phyloP scores from a whole-genome alignment of 2,797 vertebrate species.

The Euphonia xanthogaster region DNA sequence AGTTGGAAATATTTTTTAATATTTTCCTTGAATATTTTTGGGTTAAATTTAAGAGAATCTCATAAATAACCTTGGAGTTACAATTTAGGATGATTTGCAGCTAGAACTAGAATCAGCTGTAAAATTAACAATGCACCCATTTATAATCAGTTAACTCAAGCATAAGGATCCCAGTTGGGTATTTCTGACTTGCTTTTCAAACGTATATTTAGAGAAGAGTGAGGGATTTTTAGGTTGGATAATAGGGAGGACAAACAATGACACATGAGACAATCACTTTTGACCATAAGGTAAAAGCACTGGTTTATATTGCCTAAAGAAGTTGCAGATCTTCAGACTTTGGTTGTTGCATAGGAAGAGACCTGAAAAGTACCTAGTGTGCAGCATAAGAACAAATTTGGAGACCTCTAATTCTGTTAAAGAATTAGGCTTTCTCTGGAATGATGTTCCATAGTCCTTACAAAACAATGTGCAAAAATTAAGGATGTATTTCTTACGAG shows the following conservation, averaged over 20 bases:
- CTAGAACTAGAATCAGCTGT: constrained; percentile 74
- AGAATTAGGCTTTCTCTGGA: not conserved
- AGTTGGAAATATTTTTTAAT: constrained; percentile 43
- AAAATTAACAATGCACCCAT: constrained; percentile 75
- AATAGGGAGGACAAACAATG: not conserved
- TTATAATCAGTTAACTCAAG: constrained; percentile 73
- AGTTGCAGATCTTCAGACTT: not conserved
- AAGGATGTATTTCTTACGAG: constrained; percentile 22
- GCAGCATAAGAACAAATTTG: not conserved
- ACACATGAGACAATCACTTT: not conserved
- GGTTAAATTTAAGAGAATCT: constrained; percentile 10
- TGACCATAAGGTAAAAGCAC: not conserved
- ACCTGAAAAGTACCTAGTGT: not conserved
- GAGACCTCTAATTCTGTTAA: not conserved
- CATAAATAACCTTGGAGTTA: constrained; percentile 48
- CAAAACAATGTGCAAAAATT: constrained; percentile 30
- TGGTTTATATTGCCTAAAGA: not conserved
- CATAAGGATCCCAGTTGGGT: constrained; percentile 51
- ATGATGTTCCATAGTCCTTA: constrained; percentile 13
- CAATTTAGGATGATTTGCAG: constrained; percentile 71
- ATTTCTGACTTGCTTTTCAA: not conserved
- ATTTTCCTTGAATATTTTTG: constrained; percentile 28
- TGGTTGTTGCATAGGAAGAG: not conserved
- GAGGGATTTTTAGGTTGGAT: not conserved
- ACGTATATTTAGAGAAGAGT: not conserved